Percentiles rank a stretch among this genome's conserved stretches.
Evolutionary conservation across 2,797 vertebrate genomes (phyloP).

Genomic region (Parambassis ranga): DNA sequence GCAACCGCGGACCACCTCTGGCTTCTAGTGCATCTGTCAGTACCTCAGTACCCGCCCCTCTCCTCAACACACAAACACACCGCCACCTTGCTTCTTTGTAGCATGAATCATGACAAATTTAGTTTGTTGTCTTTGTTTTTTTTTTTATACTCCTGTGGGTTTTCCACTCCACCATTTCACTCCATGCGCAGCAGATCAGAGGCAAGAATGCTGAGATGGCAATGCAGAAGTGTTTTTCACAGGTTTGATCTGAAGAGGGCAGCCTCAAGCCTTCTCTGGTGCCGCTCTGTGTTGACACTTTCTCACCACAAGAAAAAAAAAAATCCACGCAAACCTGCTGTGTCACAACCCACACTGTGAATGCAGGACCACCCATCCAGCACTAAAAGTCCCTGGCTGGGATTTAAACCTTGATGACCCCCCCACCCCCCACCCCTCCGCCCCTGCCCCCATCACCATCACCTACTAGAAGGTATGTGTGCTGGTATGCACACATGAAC

Average conservation of each 20-base stretch:
- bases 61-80: constrained; percentile 21
- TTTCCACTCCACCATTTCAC: neutral
- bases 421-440: constrained; percentile 45
- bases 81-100: constrained; percentile 8
- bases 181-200: neutral
- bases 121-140: no score
- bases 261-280: constrained; percentile 79
- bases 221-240: neutral
- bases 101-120: neutral
- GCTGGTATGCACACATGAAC: constrained; percentile 31
- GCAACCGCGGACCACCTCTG: constrained; percentile 78
- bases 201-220: constrained; percentile 23
- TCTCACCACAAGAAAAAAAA: constrained; percentile 32
- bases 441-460: constrained; percentile 62
- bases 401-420: constrained; percentile 67
- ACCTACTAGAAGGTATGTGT: constrained; percentile 52
- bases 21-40: constrained; percentile 63
- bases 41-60: constrained; percentile 10
- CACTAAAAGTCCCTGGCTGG: constrained; percentile 50
- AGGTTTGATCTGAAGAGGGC: constrained; percentile 82
- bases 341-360: constrained; percentile 63
- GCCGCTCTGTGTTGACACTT: constrained; percentile 45
- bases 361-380: constrained; percentile 82
- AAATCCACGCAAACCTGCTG: constrained; percentile 69
- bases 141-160: neutral